A percentile compares a stretch with the other conserved stretches of the same genome.
phyloP scores from a whole-genome alignment of 1,140 invertebrate species.

The Magallana gigas region DNA sequence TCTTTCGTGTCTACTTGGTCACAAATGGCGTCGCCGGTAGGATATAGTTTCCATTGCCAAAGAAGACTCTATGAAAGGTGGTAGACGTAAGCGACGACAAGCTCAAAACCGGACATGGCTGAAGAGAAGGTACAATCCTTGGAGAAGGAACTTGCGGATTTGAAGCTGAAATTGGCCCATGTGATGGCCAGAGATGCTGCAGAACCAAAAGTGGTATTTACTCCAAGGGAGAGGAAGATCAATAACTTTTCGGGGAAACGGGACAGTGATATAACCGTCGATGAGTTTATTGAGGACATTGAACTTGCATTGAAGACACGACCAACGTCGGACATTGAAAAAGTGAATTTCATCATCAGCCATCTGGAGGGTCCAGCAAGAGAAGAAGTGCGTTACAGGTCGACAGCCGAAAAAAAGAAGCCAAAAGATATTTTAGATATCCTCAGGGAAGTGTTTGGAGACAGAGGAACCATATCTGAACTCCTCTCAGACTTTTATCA shows the following conservation, averaged over 20 bases:
- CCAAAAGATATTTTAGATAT: constrained; percentile 26
- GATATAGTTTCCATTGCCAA: too few species aligned
- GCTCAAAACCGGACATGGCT: too few species aligned
- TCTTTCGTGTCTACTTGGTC: too few species aligned
- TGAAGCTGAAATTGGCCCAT: too few species aligned
- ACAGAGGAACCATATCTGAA: constrained; percentile 23
- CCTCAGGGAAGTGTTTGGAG: constrained; percentile 11
- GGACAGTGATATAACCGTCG: neutral
- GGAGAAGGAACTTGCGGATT: too few species aligned
- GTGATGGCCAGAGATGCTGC: too few species aligned
- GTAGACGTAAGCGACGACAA: too few species aligned
- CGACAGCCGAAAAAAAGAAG: neutral
- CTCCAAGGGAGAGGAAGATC: constrained; percentile 28
- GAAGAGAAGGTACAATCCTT: too few species aligned
- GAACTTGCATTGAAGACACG: neutral
- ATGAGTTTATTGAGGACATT: constrained; percentile 24
- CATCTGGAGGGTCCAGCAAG: neutral
- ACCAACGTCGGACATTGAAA: constrained; percentile 9
- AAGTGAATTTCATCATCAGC: neutral
- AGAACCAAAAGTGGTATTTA: constrained; percentile 21
- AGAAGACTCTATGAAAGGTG: too few species aligned
- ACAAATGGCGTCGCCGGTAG: too few species aligned
- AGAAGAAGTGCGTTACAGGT: constrained; percentile 4
- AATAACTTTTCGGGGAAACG: constrained; percentile 16
- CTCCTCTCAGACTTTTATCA: constrained; percentile 40